Evolutionary conservation across 1,140 invertebrate species (phyloP), one percentile per base, ranked within the genome.

Genomic region (Lepidurus packardi): DNA sequence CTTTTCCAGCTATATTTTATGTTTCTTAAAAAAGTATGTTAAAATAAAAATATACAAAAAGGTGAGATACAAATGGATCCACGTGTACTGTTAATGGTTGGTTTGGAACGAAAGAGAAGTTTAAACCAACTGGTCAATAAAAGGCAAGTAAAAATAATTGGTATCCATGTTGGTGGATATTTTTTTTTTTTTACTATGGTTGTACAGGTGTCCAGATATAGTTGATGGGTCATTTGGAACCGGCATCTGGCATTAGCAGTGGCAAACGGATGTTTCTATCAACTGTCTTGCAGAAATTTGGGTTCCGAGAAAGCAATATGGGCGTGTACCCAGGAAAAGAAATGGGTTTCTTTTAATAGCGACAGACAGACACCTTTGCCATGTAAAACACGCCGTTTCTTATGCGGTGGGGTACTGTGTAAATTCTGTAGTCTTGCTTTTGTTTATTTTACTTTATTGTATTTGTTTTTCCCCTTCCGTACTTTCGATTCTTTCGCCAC

Each of bases 271-370:
- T 21, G 53, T 65, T 65, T 65, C 53, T 65, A 65, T 65, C 53
- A 65, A 65, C 53, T 65, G 53, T 65, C 53, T 65, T 21, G 53
- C 16, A 65, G 21, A 16, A n/a, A 13, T 65, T 65, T 65, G 16
- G 21, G 53, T 65, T 21, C 21, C 21, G 16, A 7, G 13, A 65
- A 21, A 65, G 53, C 53, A 65, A 65, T 65, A 65, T 4, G 53
- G 53, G 53, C 53, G 21, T 16, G 13, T 65, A n/a, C 21, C 9
- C 6, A 9, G 21, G 6, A 1, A 65, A 65, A 65, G 21, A 16
- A 65, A 65, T 13, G 53, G 21, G 13, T 21, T 65, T 65, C 53
- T 65, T 65, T 65, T 65, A 65, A 65, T 65, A 65, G 53, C 53
- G 21, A 21, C 13, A 13, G 21, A n/a, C 53, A 16, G 53, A 21